Conservation (phyloP, 2,113 vertebrate species). For the Silurus glanis region DNA sequence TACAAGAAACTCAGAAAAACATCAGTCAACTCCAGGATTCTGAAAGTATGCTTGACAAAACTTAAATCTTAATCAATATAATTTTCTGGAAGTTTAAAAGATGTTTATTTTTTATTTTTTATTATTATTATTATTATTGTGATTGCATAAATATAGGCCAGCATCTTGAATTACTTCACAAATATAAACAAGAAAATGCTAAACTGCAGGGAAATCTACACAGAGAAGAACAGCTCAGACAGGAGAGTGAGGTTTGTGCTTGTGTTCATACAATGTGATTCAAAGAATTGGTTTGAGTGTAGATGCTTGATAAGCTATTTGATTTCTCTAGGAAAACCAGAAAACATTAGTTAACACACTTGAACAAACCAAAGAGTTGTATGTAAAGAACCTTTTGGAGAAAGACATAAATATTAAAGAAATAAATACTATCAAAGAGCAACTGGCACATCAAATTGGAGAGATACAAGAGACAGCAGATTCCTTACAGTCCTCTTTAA, state of each 20-base stretch:
- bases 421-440: conserved; percentile 67
- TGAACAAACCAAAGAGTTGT: conserved; percentile 67
- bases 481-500: conserved; percentile 72
- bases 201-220: conserved; percentile 74
- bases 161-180: conserved; percentile 73
- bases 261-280: not conserved
- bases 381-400: conserved; percentile 71
- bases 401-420: conserved; percentile 77
- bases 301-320: not conserved
- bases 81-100: not conserved
- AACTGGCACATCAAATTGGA: conserved; percentile 69
- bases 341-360: conserved; percentile 71
- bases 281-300: not conserved
- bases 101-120: not conserved
- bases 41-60: conserved; percentile 73
- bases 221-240: conserved; percentile 68
- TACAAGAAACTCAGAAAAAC: conserved; percentile 74
- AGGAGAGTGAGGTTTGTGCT: conserved; percentile 75
- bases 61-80: not conserved
- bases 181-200: conserved; percentile 70
- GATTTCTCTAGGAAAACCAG: conserved; percentile 67
- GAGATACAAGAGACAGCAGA: conserved; percentile 68
- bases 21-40: conserved; percentile 74
- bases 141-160: conserved; percentile 61
- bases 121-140: not conserved